A percentile compares a stretch with the other conserved stretches of the same genome.
Evolutionary conservation across 1,140 invertebrate genomes (phyloP).

Genomic region (Chelonus insularis): DNA sequence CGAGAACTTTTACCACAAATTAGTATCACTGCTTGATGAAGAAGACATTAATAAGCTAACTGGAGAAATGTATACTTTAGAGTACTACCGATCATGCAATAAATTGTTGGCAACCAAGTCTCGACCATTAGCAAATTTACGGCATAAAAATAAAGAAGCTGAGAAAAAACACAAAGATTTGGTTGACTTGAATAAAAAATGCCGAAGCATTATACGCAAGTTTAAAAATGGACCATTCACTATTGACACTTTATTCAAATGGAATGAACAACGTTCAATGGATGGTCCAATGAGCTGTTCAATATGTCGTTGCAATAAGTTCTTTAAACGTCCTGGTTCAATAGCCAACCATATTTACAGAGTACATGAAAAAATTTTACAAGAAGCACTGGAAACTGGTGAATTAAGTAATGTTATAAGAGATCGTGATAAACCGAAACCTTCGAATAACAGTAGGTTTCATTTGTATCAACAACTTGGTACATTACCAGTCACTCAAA

Average conservation of each 20-base stretch:
- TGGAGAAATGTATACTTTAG: neutral
- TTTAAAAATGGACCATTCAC: neutral
- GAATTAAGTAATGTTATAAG: neutral
- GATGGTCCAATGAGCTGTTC: slow-evolving; percentile 1
- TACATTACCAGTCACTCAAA: too few relatives aligned
- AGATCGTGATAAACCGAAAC: neutral
- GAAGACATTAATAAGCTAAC: neutral
- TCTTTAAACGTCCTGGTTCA: neutral
- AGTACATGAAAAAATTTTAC: neutral
- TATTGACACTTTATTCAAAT: slow-evolving; percentile 1
- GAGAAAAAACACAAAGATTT: neutral
- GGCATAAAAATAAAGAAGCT: neutral
- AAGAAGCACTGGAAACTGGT: neutral
- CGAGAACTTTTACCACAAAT: neutral
- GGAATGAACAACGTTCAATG: neutral
- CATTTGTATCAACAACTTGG: too few relatives aligned
- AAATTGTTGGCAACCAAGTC: neutral
- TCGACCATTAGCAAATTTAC: neutral
- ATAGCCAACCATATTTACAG: neutral
- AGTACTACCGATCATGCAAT: neutral
- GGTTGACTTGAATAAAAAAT: neutral
- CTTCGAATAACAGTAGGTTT: too few relatives aligned
- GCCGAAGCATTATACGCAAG: neutral
- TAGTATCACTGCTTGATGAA: neutral
- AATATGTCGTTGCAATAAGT: neutral